These are phyloP conservation scores for Plagodis pulveraria DNA, from an alignment of 2,888 invertebrate species.

Conservation along the genomic window DNA sequence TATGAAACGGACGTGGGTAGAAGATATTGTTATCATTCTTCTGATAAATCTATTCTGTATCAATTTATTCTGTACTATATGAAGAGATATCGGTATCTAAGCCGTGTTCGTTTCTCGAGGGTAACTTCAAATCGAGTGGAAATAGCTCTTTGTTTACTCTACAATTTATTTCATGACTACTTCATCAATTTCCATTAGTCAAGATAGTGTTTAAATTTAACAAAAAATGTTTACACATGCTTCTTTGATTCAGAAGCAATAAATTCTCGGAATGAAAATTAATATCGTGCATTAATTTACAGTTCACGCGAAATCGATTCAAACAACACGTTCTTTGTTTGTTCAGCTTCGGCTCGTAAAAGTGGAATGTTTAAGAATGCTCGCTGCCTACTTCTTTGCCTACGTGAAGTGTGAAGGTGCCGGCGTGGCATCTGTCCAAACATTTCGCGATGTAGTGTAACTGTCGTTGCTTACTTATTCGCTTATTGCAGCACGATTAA, in stretches of 20 bases:
- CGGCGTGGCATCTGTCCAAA: constrained; percentile 65
- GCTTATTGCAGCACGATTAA: constrained; percentile 49
- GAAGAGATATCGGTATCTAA: constrained; percentile 18
- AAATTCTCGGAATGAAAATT: constrained; percentile 52
- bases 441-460: constrained; percentile 46
- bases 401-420: constrained; percentile 25
- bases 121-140: constrained; percentile 26
- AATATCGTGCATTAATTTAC: constrained; percentile 50
- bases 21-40: constrained; percentile 31
- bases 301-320: constrained; percentile 62
- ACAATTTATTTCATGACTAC: constrained; percentile 13
- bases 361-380: constrained; percentile 50
- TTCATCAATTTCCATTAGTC: constrained; percentile 25
- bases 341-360: constrained; percentile 60
- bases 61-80: constrained; percentile 26
- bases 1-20: constrained; percentile 37
- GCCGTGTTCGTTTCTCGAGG: constrained; percentile 23
- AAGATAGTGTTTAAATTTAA: constrained; percentile 15
- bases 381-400: constrained; percentile 31
- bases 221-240: constrained; percentile 17
- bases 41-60: constrained; percentile 33
- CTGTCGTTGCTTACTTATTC: constrained; percentile 57
- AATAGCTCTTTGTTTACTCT: constrained; percentile 22
- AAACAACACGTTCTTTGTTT: constrained; percentile 62
- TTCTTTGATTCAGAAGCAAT: constrained; percentile 24